These are phyloP conservation scores for Caenorhabditis sulstoni DNA, from an alignment of 2,888 invertebrate species.

Conservation along the genomic window DNA sequence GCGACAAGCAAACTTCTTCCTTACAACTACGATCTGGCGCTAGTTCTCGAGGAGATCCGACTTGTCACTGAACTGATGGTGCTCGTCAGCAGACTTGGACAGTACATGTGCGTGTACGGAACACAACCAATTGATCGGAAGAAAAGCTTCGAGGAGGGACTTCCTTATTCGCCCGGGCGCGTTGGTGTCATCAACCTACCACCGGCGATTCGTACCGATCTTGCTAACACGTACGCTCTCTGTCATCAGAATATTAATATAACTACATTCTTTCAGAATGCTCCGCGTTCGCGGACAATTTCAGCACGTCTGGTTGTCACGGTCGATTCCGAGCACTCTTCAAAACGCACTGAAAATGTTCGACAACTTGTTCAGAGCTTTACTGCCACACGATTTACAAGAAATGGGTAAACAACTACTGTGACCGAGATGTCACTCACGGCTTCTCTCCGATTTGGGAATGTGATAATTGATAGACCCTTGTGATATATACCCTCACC, in stretches of 20 bases:
- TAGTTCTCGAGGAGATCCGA: conserved; percentile 83
- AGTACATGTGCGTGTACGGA: conserved; percentile 84
- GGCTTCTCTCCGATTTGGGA: neutral
- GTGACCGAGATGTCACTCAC: conserved; percentile 41
- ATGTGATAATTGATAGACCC: conserved; percentile 35
- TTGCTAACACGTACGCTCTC: conserved; percentile 84
- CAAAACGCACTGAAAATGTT: conserved; percentile 79
- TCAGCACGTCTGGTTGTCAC: conserved; percentile 78
- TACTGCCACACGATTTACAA: conserved; percentile 76
- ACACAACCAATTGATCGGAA: conserved; percentile 53
- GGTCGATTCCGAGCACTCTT: conserved; percentile 76
- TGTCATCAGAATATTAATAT: neutral
- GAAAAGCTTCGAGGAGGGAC: conserved; percentile 57
- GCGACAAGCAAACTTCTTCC: conserved; percentile 68
- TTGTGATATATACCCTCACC: conserved; percentile 24
- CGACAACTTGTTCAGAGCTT: conserved; percentile 76
- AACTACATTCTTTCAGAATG: conserved; percentile 61
- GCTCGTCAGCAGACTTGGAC: conserved; percentile 81
- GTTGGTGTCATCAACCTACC: conserved; percentile 85
- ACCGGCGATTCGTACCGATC: conserved; percentile 85
- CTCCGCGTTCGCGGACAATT: conserved; percentile 76
- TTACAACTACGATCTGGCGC: conserved; percentile 77
- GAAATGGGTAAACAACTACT: conserved; percentile 74
- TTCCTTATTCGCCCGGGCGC: conserved; percentile 78
- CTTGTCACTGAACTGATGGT: conserved; percentile 85